Percentiles rank a stretch among this genome's conserved stretches.
These are phyloP conservation scores for Nixonia krombeini DNA, from an alignment of 1,140 invertebrate species.

Conservation along the genomic window DNA sequence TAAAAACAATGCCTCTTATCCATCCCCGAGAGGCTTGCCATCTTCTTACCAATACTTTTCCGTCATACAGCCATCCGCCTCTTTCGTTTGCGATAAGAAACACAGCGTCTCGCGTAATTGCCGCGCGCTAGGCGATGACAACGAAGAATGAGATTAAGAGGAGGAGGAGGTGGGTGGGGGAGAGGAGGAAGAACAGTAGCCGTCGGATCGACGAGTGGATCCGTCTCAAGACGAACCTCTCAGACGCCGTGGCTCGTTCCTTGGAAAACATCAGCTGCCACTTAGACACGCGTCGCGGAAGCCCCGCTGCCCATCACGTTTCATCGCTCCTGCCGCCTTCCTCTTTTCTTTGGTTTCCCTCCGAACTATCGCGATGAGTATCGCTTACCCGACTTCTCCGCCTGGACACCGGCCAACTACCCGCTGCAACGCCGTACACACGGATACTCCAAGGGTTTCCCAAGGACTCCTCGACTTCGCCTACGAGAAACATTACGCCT, in stretches of 20 bases:
- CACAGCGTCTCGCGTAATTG: no score
- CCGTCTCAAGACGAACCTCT: constrained; percentile 54
- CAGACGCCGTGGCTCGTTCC: constrained; percentile 50
- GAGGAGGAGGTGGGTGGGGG: neutral
- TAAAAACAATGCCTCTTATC: no score
- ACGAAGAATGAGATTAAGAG: no score
- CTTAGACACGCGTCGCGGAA: constrained; percentile 65
- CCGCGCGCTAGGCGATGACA: no score
- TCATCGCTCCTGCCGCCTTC: constrained; percentile 13
- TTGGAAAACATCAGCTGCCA: constrained; percentile 57
- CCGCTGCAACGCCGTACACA: neutral
- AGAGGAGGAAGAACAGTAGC: constrained; percentile 15
- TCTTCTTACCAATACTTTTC: no score
- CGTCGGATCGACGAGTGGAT: no score
- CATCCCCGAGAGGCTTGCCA: no score
- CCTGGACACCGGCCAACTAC: neutral
- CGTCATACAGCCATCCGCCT: no score
- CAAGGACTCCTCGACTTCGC: constrained; percentile 2
- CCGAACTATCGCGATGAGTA: constrained; percentile 14
- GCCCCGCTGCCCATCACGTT: constrained; percentile 22
- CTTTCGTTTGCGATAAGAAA: no score
- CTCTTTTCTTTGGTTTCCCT: constrained; percentile 38
- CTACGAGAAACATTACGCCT: no score
- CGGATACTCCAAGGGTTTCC: constrained; percentile 2
- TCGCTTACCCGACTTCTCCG: constrained; percentile 11